Base-by-base conservation (phyloP, 2,113 vertebrate species). In the Dissostichus mawsoni region DNA sequence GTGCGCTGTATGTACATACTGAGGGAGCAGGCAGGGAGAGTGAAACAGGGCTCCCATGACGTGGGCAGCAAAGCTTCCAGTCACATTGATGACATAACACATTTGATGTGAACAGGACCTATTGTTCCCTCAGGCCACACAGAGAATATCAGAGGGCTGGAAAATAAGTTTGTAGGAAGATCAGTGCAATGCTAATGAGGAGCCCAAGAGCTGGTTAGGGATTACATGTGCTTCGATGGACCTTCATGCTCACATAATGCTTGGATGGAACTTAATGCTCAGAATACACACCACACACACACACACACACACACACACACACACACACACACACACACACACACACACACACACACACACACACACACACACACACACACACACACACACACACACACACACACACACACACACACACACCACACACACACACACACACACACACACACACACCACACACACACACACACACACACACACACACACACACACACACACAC, bases 31-130 rank as follows among this genome's bases (percentile, higher is more conserved):
- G 76, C 69, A 74, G 65, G n/a, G 56, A 81, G 56, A 79, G 84
- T 63, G 65, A 87, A 86, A 67, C 56, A 72, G 55, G 74, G 72
- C 79, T 83, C 72, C 63, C 56, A 33, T 78, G 83, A 87, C 67
- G 70, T 84, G 85, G 87, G 77, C 75, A 81, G 82, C 56, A 67
- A 74, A 84, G 79, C 80, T 92, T 86, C 74, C 75, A 87, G 90
- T 93, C 91, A 87, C 87, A 87, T 85, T 47, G 78, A 90, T 92
- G 90, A 90, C 85, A 87, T 83, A 89, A 91, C 79, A 72, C 68
- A 76, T 85, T 87, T 87, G 87, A 92, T 84, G 74, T 79, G 80
- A 84, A 69, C 76, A 68, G 63, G 78, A 88, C 74, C 83, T 77
- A 85, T 79, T 87, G 75, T 90, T 81, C 86, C 82, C 74, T 70